Conservation (phyloP, 2,888 invertebrate species). For the Augiades crinisus region DNA sequence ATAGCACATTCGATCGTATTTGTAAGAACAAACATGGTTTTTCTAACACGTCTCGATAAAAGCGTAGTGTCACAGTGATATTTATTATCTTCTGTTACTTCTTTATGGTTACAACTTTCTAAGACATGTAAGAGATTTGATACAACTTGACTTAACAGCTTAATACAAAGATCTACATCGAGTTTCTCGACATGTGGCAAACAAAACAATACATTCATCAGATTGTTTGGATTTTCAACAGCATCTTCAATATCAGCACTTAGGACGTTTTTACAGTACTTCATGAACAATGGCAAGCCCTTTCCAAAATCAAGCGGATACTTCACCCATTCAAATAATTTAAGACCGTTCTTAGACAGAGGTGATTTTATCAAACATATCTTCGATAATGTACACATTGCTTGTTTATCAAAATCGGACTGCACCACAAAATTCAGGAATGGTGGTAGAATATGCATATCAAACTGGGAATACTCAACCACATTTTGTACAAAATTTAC, state of each 20-base stretch:
- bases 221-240: conserved; percentile 58
- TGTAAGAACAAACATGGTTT: conserved; percentile 79
- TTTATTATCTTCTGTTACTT: conserved; percentile 46
- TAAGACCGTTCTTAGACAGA: conserved; percentile 81
- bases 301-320: conserved; percentile 83
- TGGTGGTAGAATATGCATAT: conserved; percentile 86
- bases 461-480: conserved; percentile 85
- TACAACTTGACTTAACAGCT: conserved; percentile 56
- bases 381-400: conserved; percentile 83
- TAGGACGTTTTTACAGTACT: conserved; percentile 55
- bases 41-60: conserved; percentile 57
- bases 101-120: conserved; percentile 54
- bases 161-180: conserved; percentile 54
- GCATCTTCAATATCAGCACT: conserved; percentile 56
- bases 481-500: conserved; percentile 85
- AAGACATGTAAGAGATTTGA: conserved; percentile 49
- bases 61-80: conserved; percentile 54
- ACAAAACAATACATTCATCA: conserved; percentile 76
- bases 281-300: conserved; percentile 58
- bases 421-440: conserved; percentile 82
- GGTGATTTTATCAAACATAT: conserved; percentile 86
- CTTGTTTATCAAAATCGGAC: conserved; percentile 74
- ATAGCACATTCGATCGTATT: conserved; percentile 81
- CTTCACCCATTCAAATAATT: conserved; percentile 83
- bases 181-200: conserved; percentile 79